These are phyloP conservation scores for Crocidura indochinensis DNA, from an alignment of 2,797 vertebrate species.

Conservation along the genomic window DNA sequence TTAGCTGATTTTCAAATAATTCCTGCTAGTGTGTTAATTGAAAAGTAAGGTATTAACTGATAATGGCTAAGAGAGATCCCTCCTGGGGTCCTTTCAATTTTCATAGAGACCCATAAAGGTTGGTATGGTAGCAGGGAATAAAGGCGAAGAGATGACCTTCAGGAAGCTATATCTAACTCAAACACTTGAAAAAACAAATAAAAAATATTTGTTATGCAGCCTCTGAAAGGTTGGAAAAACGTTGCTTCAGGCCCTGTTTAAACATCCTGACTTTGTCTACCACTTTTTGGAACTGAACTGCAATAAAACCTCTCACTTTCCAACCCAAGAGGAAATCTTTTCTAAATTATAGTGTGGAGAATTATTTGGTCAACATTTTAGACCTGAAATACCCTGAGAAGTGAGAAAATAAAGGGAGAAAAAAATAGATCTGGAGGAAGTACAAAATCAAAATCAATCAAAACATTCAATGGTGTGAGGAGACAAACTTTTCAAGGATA, in stretches of 20 bases:
- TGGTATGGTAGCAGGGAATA: slow-evolving; percentile 38
- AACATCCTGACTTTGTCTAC: slow-evolving; percentile 70
- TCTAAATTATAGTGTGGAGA: slow-evolving; percentile 77
- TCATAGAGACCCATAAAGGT: slow-evolving; percentile 72
- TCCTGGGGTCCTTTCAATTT: slow-evolving; percentile 75
- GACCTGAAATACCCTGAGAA: slow-evolving; percentile 79
- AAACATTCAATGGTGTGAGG: slow-evolving; percentile 86
- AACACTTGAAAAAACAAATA: slow-evolving; percentile 81
- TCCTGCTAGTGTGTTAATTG: slow-evolving; percentile 76
- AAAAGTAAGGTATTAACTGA: slow-evolving; percentile 82
- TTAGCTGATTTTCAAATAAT: slow-evolving; percentile 80
- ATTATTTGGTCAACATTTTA: slow-evolving; percentile 84
- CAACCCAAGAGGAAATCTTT: slow-evolving; percentile 80
- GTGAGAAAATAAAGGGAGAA: slow-evolving; percentile 75
- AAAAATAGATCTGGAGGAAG: slow-evolving; percentile 84
- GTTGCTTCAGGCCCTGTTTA: slow-evolving; percentile 79
- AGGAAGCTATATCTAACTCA: slow-evolving; percentile 68
- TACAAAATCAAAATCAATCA: slow-evolving; percentile 88
- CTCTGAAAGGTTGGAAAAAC: slow-evolving; percentile 78
- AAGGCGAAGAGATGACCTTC: slow-evolving; percentile 82
- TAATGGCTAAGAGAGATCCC: slow-evolving; percentile 53
- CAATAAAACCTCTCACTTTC: slow-evolving; percentile 79
- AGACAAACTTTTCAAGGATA: slow-evolving; percentile 86
- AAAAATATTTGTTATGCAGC: slow-evolving; percentile 80
- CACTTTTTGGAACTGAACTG: slow-evolving; percentile 48